phyloP scores from a whole-genome alignment of 2,797 vertebrate genomes.

The Stomatorhinus walkeri region DNA sequence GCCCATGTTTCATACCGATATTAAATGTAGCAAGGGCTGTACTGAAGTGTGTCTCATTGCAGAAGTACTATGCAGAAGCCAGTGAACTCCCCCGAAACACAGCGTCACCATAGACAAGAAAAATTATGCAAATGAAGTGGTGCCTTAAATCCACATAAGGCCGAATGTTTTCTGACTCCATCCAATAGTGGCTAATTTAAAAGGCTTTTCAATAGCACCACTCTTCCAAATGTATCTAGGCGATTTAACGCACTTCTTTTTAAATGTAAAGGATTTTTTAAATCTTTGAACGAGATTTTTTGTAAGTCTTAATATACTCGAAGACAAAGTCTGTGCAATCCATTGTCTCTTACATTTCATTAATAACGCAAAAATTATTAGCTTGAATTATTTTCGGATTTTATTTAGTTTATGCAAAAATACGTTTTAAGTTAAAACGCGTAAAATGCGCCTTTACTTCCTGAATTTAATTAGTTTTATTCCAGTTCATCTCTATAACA shows the following conservation, averaged over 20 bases:
- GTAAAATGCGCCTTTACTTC: neutral
- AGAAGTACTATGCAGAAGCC: constrained; percentile 58
- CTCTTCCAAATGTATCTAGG: constrained; percentile 26
- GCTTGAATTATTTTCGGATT: neutral
- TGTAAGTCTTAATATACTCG: neutral
- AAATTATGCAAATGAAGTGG: constrained; percentile 96
- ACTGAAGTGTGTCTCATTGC: constrained; percentile 59
- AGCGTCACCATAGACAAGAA: constrained; percentile 88
- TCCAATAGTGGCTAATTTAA: neutral
- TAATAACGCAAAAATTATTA: neutral
- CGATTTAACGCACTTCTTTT: constrained; percentile 8
- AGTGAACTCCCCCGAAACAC: constrained; percentile 75
- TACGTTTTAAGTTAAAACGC: neutral
- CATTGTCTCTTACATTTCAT: neutral
- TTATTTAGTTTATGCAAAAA: neutral
- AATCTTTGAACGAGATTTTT: neutral
- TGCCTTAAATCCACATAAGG: constrained; percentile 53
- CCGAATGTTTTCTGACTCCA: constrained; percentile 46
- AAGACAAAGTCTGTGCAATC: neutral
- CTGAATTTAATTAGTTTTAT: neutral
- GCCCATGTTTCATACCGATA: constrained; percentile 76
- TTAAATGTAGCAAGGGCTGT: constrained; percentile 62
- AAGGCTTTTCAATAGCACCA: constrained; percentile 14
- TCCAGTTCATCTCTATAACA: neutral
- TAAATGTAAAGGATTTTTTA: constrained; percentile 16